Percentiles rank a stretch among this genome's conserved stretches.
phyloP scores from a whole-genome alignment of 2,113 vertebrate species.

The Tapirus terrestris region DNA sequence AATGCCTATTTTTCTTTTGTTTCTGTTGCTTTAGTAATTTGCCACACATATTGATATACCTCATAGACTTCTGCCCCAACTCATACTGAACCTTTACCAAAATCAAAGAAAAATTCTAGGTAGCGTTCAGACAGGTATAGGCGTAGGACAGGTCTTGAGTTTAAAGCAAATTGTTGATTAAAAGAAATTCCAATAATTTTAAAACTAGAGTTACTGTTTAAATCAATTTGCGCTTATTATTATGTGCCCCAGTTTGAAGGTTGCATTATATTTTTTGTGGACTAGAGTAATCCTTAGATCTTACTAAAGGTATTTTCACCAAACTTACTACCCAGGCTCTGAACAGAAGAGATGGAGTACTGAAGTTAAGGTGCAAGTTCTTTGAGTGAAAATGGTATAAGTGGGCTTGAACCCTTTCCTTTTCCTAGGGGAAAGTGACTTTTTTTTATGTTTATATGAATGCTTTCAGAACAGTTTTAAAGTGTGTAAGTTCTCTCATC shows the following conservation, averaged over 20 bases:
- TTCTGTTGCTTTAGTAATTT: constrained; percentile 53
- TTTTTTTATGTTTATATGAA: not conserved
- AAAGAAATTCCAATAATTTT: not conserved
- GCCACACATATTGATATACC: not conserved
- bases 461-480: constrained; percentile 11
- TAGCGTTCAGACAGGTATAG: not conserved
- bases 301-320: not conserved
- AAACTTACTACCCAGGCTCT: not conserved
- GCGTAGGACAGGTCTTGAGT: not conserved
- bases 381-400: not conserved
- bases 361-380: not conserved
- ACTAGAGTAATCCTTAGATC: not conserved
- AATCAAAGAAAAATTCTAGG: not conserved
- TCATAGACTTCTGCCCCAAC: not conserved
- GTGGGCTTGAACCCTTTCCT: not conserved
- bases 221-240: not conserved
- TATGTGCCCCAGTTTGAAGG: not conserved
- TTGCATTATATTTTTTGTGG: not conserved
- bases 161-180: constrained; percentile 11
- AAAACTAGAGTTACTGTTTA: not conserved
- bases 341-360: not conserved
- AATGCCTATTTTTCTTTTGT: constrained; percentile 25
- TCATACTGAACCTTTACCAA: not conserved
- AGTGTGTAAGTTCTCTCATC: not conserved
- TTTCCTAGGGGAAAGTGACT: not conserved